Evolutionary conservation across 2,888 invertebrate species (phyloP).

Genomic region (Lapara coniferarum): DNA sequence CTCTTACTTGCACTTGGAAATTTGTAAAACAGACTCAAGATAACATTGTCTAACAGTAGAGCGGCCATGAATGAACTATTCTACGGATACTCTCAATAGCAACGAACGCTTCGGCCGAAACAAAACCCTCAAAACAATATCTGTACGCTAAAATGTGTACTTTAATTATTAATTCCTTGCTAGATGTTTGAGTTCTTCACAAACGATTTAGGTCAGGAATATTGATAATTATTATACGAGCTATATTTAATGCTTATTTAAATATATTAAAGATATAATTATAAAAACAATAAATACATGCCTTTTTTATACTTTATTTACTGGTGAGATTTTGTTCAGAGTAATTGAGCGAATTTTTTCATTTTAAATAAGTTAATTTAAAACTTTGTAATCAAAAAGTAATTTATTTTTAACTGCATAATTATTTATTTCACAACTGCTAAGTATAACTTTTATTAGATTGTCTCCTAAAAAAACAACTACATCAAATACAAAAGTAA

Average conservation of each 20-base stretch:
- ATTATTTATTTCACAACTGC: no score
- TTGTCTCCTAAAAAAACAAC: background rate
- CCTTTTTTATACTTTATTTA: no score
- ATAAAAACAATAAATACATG: background rate
- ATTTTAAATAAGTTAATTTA: no score
- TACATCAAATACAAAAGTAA: background rate
- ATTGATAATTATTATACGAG: background rate
- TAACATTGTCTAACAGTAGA: constrained; percentile 52
- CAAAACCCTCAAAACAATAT: constrained; percentile 12
- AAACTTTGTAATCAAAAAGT: no score
- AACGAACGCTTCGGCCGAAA: constrained; percentile 3
- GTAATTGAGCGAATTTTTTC: no score
- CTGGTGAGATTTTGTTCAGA: no score
- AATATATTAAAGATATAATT: background rate
- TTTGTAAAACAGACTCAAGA: constrained; percentile 60
- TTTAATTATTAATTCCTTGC: background rate
- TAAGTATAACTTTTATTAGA: no score
- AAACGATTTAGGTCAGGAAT: background rate
- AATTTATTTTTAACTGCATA: no score
- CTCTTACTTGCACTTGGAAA: constrained; percentile 57
- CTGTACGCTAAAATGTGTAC: constrained; percentile 1
- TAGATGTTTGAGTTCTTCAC: background rate
- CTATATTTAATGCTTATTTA: no score
- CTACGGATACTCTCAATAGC: constrained; percentile 30
- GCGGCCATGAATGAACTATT: constrained; percentile 40